Conservation (phyloP, 2,888 invertebrate species). For the Netelia fuscicornis region DNA sequence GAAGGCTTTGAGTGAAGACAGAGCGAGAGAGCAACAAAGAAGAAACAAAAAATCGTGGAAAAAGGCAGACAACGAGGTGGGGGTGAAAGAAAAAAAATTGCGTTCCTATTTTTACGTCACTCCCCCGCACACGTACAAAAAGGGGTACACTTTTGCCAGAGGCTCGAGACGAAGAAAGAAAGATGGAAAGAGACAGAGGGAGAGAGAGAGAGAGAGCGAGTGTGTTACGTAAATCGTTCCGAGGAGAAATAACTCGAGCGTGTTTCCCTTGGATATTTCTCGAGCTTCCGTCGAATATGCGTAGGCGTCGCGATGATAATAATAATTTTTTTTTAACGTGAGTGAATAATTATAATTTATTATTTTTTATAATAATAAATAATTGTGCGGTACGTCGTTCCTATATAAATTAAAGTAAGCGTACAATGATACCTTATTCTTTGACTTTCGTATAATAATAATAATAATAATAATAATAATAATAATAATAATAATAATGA, state of each 20-base stretch:
- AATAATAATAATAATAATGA: neutral
- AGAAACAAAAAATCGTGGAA: neutral
- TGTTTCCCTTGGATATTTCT: slow-evolving; percentile 20
- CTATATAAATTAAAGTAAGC: no score
- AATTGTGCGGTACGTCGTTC: no score
- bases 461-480: slow-evolving; percentile 9
- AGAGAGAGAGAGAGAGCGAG: slow-evolving; percentile 3
- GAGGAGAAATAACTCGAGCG: slow-evolving; percentile 26
- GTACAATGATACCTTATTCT: no score
- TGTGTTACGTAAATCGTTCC: slow-evolving; percentile 43
- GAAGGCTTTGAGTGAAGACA: slow-evolving; percentile 11
- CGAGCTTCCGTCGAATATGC: slow-evolving; percentile 8
- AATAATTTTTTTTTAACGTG: neutral
- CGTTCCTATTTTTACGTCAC: slow-evolving; percentile 41
- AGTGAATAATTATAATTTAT: no score
- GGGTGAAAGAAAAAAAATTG: neutral
- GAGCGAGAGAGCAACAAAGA: neutral
- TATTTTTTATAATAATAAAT: no score
- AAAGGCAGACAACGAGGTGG: neutral
- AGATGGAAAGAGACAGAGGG: neutral
- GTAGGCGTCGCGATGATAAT: neutral
- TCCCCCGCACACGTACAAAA: slow-evolving; percentile 5
- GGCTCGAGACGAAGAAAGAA: neutral
- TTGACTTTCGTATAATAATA: neutral
- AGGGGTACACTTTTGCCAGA: neutral